Base-by-base conservation (phyloP, 2,113 vertebrate species). In the Bujurquina vittata region DNA sequence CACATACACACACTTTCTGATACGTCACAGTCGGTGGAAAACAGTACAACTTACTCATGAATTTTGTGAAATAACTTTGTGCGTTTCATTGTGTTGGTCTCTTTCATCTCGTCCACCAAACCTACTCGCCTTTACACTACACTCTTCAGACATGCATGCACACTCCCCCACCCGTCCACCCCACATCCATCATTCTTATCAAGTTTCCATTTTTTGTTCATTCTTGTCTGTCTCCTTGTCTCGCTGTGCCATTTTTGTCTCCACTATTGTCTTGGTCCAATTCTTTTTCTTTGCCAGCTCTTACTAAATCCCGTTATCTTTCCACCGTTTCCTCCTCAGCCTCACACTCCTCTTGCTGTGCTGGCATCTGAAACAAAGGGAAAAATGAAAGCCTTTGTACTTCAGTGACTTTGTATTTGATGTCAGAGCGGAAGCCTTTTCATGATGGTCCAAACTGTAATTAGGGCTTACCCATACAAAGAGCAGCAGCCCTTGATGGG, bases 401-500 rank as follows among this genome's bases (percentile, higher is more conserved):
- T 88, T 74, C 65, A 52, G 0, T 84, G 88, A 90, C 86, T 91
- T 90, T 82, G 84, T 82, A 86, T 92, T 91, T 93, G 87, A 92
- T 89, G 92, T 93, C 54, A 33, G 83, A 89, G 75, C 90, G 91
- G 92, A 93, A 93, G 89, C 86, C 73, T 81, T 91, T 91, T 92
- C 91, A 92, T 86, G 80, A 52, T 18, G 52, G 86, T 89, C 88
- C 89, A 91, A 89, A 84, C 84, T 88, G 88, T 92, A 88, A 93
- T 93, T 91, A 92, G 86, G 84, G 87, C 88, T 89, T 84, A 52
- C 49, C 54, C 61, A 3, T 77, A 86, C 85, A 90, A 85, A 89
- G 85, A 87, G 75, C 85, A 57, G 81, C 55, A 79, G 90, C 86
- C 86, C 92, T 89, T 92, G 86, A 88, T 86, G 85, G 86, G 80